Evolutionary conservation across 2,797 vertebrate genomes (phyloP), one percentile per base, ranked within the genome.

Genomic region (Tapirus indicus): DNA sequence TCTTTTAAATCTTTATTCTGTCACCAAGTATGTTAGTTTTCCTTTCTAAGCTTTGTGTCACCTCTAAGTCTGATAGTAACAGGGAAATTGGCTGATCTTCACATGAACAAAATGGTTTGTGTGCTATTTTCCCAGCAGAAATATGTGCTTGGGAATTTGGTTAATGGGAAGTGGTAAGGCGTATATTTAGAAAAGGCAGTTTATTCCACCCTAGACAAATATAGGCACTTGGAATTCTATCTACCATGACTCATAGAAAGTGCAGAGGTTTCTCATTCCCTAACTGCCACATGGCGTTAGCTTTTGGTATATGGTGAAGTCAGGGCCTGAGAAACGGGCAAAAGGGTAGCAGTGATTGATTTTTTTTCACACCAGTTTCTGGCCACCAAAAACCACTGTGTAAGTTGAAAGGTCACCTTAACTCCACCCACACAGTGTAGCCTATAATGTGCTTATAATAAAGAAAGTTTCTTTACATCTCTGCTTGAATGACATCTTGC

Each of bases 151-250:
- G 89, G 96, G 96, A 98, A 97, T 98, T 94, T 90, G 75, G 89
- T 86, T 72, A 96, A 96, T 90, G 87, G 96, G 96, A 97, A 97
- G 96, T 97, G 97, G 96, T 75, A 27, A 88, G 66, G 56, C 52
- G 35, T 88, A 97, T 98, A 97, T 98, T 97, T 98, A 97, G 96
- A 91, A 97, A 97, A 94, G 68, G 49, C 60, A 95, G 79, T 95
- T 94, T 91, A 87, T 96, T 96, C 88, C 64, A 88, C 75, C 80
- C 75, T 64, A 27, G 93, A 96, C 79, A 96, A 97, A 97, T 97
- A 96, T 82, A 98, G 97, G 90, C 29, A 18, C 79, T 97, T 95
- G 94, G 93, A 97, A 97, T 93, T 92, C 85, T 79, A 85, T 41
- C 66, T 47, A 16, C 60, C 4, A 27, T 97, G 97, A 98, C 96